phyloP scores from a whole-genome alignment of 2,113 vertebrate genomes.

The Hyaena hyaena region DNA sequence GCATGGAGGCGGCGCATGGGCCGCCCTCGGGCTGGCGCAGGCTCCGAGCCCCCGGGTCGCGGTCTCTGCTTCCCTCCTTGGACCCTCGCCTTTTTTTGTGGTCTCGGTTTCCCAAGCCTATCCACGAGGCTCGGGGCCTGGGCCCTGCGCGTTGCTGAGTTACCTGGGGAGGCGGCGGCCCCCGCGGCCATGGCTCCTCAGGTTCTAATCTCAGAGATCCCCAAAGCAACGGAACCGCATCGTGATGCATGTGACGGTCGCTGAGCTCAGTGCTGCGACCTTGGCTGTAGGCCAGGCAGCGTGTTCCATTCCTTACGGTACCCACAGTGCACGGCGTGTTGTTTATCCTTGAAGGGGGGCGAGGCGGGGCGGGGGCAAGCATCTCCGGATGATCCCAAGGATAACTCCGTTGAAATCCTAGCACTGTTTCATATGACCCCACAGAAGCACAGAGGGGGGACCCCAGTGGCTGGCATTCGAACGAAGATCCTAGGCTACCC shows the following conservation, averaged over 20 bases:
- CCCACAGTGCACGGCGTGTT: fast-evolving
- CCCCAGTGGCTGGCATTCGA: not conserved
- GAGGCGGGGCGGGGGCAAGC: too few relatives aligned
- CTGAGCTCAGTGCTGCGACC: not conserved
- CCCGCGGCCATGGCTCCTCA: not conserved
- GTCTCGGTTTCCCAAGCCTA: fast-evolving
- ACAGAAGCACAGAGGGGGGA: too few relatives aligned
- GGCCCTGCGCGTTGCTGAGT: not conserved
- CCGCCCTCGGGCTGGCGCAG: not conserved
- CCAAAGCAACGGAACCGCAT: fast-evolving
- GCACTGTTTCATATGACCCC: not conserved
- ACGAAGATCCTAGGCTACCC: not conserved
- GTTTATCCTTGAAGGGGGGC: not conserved
- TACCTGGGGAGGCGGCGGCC: not conserved
- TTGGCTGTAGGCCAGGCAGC: not conserved
- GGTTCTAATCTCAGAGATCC: fast-evolving
- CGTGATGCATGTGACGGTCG: fast-evolving
- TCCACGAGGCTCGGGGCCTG: fast-evolving
- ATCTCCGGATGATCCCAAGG: too few relatives aligned
- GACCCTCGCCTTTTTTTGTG: fast-evolving
- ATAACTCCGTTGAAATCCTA: not conserved
- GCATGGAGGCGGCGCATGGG: not conserved
- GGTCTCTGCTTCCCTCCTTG: not conserved
- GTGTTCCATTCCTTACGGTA: not conserved
- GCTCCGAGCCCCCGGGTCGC: not conserved